These are phyloP conservation scores for Oreonectes daqikongensis DNA, from an alignment of 2,797 vertebrate genomes.

Conservation along the genomic window DNA sequence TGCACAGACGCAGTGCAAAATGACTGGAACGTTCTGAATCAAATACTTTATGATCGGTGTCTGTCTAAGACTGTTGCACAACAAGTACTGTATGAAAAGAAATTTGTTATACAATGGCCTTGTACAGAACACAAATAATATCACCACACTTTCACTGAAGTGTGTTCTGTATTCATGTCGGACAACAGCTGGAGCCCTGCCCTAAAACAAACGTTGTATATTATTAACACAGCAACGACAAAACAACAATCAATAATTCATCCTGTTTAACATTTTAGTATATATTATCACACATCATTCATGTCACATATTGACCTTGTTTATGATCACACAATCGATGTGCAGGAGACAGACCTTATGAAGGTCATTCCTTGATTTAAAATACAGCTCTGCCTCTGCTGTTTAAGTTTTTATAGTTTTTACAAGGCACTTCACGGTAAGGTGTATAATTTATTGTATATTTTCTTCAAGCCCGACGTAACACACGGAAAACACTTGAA, in stretches of 20 bases:
- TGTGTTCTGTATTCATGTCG: neutral
- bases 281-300: conserved; percentile 9
- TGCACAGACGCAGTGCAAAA: neutral
- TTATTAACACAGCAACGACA: conserved; percentile 13
- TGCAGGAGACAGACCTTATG: neutral
- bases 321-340: neutral
- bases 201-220: neutral
- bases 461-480: too few species aligned
- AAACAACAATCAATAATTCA: neutral
- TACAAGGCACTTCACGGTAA: too few species aligned
- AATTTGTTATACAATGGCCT: neutral
- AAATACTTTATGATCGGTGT: neutral
- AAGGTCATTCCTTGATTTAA: neutral
- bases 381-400: neutral
- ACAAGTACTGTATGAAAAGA: neutral
- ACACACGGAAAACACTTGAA: too few species aligned
- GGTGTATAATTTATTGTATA: too few species aligned
- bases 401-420: too few species aligned
- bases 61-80: neutral
- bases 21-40: neutral
- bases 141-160: neutral
- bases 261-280: conserved; percentile 11
- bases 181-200: neutral
- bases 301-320: neutral
- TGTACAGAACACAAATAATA: neutral